Base-by-base conservation (phyloP, 2,113 vertebrate species). In the Natator depressus region DNA sequence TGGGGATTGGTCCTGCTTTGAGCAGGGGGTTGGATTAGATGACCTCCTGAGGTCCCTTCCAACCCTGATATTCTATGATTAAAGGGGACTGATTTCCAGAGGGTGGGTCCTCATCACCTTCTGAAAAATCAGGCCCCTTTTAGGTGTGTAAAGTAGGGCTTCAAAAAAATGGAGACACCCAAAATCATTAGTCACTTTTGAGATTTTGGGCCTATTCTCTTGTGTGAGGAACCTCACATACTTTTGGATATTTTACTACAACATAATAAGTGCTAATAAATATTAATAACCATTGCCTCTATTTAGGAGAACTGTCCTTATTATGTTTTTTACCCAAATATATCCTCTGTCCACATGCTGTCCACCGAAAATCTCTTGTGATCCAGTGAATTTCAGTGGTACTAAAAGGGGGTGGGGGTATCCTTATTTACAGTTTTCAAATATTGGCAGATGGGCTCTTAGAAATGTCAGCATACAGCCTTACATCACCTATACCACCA, bases 301-400 rank as follows among this genome's bases (percentile, higher is more conserved):
- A 22, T 13, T n/a, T 3, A 87, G 49, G 0, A 1, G 3, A 1
- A 1, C 46, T 80, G 69, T 72, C 46, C 51, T 93, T 8, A 78
- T 65, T 11, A 89, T 10, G 13, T 69, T 6, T 72, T 95, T 91
- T 93, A 96, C 90, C 90, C 91, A 79, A 72, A 3, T 38, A 57
- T 55, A 62, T 78, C 84, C 46, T 0, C 0, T 27, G 89, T 20
- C 85, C 86, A 80, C 54, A 55, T n/a, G 35, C 57, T 76, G 24
- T 13, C 59, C 80, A 95, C 62, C 83, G 82, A 89, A 87, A 27
- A 1, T 65, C 62, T 35, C 31, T 69, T 69, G 31, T 38, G 65
- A 69, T n/a, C 65, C 65, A n/a, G 35, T 0, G 90, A 38, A 59
- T 89, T 92, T 89, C 95, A 91, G 65, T 92, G 69, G 87, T 8